Evolutionary conservation across 2,797 vertebrate species (phyloP).

Genomic region (Serranus cabrilla): DNA sequence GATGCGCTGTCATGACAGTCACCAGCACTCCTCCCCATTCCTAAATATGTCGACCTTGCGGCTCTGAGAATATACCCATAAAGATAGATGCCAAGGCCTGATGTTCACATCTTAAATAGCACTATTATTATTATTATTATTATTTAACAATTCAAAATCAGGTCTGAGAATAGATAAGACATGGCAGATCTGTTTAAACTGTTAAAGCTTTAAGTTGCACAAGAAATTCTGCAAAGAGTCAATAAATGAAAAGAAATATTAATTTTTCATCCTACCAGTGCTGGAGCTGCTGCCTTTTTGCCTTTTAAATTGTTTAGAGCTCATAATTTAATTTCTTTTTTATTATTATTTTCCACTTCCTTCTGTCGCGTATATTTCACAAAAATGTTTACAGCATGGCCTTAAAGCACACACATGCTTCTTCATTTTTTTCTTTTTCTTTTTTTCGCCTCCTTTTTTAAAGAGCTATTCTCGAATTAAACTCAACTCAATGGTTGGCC

Average conservation of each 20-base stretch:
- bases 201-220: background rate
- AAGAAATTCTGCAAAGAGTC: background rate
- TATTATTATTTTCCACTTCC: constrained; percentile 1
- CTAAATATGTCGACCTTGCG: constrained; percentile 73
- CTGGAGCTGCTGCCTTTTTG: constrained; percentile 25
- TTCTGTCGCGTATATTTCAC: constrained; percentile 25
- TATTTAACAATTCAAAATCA: background rate
- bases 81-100: constrained; percentile 32
- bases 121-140: background rate
- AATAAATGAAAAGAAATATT: constrained; percentile 3
- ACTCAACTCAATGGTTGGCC: constrained; percentile 77
- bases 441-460: constrained; percentile 26
- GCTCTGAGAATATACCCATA: constrained; percentile 41
- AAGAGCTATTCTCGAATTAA: constrained; percentile 81
- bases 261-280: constrained; percentile 43
- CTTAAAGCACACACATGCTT: constrained; percentile 55
- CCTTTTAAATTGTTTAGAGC: constrained; percentile 35
- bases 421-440: background rate
- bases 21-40: constrained; percentile 82
- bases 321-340: background rate
- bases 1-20: constrained; percentile 86
- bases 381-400: constrained; percentile 52
- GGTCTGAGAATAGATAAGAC: background rate
- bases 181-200: background rate
- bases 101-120: background rate